Base-by-base conservation (phyloP, 2,113 vertebrate genomes). In the Dasyprocta punctata region DNA sequence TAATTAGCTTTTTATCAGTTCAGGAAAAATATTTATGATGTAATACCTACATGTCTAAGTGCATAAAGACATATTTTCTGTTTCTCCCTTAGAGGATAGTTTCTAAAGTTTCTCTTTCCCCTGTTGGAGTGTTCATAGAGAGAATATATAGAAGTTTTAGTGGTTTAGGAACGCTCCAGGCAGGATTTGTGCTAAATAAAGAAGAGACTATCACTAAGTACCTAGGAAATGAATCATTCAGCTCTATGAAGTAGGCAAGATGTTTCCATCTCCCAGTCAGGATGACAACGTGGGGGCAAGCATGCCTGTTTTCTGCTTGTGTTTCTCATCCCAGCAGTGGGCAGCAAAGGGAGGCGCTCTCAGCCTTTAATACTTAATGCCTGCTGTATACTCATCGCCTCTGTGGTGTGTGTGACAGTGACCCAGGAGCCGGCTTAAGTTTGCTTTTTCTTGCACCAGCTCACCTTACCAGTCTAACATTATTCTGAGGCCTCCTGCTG, bases 111-210 rank as follows among this genome's bases (percentile, higher is more conserved):
- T 44, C 36, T 52, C 36, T 26, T 9, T 5, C 0, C 54, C 14
- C 81, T 81, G 44, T 49, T 47, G 24, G 58, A 92, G 33, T 26
- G 60, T 28, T 61, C 41, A 4, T 38, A 73, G 52, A 90, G 61
- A 93, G 49, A 89, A 88, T 26, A 7, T 33, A 20, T 9, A 86
- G 11, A 33, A 4, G 22, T 65, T 93, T 96, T 44, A n/a, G 17
- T 94, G 52, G 49, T 95, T 97, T 89, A 71, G 88, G 95, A 98
- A 97, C 36, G 85, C 36, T 87, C 69, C 44, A 63, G 41, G 78
- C 92, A 71, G 86, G 82, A 97, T 97, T 98, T 97, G 96, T 11
- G 33, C 92, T 73, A 97, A 90, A 24, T 41, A 60, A 73, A 98
- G 78, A 97, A 61, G 24, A 63, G 82, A 97, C 44, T 10, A 86